Conservation (phyloP, 2,113 vertebrate species). For the Tachysurus fulvidraco region DNA sequence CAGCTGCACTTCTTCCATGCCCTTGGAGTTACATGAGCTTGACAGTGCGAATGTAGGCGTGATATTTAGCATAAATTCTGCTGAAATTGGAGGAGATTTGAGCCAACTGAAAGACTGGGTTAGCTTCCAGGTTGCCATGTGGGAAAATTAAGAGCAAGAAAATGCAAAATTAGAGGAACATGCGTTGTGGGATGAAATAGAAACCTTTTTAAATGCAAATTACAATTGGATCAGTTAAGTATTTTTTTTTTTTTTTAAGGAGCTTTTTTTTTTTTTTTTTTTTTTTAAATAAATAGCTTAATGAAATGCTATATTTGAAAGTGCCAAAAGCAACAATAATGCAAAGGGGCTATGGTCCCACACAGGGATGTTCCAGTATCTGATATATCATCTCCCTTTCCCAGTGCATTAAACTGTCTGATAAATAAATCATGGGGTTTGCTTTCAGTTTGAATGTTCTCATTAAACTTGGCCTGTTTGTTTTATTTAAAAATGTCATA, state of each 20-base stretch:
- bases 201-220: background rate
- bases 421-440: constrained; percentile 28
- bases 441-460: background rate
- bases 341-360: background rate
- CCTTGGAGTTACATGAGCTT: background rate
- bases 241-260: background rate
- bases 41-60: constrained; percentile 9
- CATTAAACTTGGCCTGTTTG: background rate
- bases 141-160: background rate
- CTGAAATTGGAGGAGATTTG: background rate
- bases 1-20: constrained; percentile 21
- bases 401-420: background rate
- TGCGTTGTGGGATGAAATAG: background rate
- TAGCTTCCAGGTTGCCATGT: background rate
- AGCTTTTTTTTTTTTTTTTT: background rate
- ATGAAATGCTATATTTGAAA: background rate
- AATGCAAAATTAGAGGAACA: background rate
- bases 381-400: background rate
- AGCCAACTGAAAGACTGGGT: background rate
- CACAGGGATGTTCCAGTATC: constrained; percentile 13
- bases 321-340: background rate
- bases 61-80: constrained; percentile 15
- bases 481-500: background rate
- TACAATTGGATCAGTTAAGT: background rate
- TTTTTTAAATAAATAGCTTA: background rate